These are phyloP conservation scores for Morbakka virulenta DNA, from an alignment of 30 jellyfish, hydroid and myxozoan species.

Conservation along the genomic window DNA sequence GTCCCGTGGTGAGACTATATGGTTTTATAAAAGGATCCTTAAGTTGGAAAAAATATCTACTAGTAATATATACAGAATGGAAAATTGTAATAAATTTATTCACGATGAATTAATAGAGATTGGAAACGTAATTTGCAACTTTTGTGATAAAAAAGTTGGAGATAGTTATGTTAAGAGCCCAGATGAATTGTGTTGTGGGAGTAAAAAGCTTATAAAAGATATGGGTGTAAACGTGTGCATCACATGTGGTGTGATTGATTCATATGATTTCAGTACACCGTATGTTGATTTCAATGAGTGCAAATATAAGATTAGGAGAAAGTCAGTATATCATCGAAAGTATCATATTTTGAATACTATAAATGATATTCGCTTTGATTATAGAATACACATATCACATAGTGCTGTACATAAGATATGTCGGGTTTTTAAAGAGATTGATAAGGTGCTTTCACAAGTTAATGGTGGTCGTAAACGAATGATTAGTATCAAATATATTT, in stretches of 20 bases:
- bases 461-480: slow-evolving; percentile 19
- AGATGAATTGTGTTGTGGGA: slow-evolving; percentile 3
- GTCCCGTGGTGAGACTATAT: too few species aligned
- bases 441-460: slow-evolving; percentile 5
- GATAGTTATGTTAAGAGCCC: slow-evolving; percentile 12
- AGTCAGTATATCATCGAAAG: slow-evolving; percentile 21
- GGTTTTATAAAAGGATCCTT: too few species aligned
- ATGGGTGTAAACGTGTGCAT: slow-evolving; percentile 9
- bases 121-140: slow-evolving; percentile 1
- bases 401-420: slow-evolving; percentile 11
- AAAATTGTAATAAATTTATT: neutral
- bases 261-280: slow-evolving; percentile 7
- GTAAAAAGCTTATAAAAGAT: slow-evolving; percentile 9
- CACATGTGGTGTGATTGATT: slow-evolving; percentile 13
- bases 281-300: slow-evolving; percentile 1
- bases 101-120: neutral
- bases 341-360: slow-evolving; percentile 12
- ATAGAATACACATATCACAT: neutral
- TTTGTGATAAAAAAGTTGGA: slow-evolving; percentile 17
- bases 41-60: too few species aligned
- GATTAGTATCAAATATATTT: slow-evolving; percentile 19
- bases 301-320: slow-evolving; percentile 10
- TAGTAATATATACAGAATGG: neutral
- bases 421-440: slow-evolving; percentile 19
- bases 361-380: neutral